Evolutionary conservation across 2,888 invertebrate species (phyloP), one percentile per base, ranked within the genome.

Genomic region (Lasioglossum oenotherae): DNA sequence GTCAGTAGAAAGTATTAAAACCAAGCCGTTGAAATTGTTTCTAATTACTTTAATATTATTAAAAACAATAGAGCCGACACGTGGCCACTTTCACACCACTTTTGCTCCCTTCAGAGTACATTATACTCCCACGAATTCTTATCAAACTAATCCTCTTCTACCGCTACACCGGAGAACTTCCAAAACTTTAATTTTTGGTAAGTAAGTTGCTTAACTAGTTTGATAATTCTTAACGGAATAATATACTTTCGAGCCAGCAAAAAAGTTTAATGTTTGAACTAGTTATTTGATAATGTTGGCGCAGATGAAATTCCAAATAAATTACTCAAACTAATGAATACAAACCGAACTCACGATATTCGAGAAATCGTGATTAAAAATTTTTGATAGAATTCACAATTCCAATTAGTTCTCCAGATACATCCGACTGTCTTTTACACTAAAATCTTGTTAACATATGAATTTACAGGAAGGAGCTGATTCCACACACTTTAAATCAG

Each of bases 181-280:
- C 27, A 14, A 60, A 60, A 60, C 60, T 60, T 60, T 60, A 60
- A 60, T 60, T 60, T 60, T 60, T 60, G 14, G 27, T 60, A 60
- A 60, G 60, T 60, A 27, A 60, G 27, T 60, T 60, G 16, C 16
- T 60, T 27, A 60, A 60, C 60, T 60, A 16, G 38, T 60, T 81
- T 81, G 72, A 78, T 81, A 78, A 72, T 81, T 60, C 16, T 8
- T 60, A 60, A 60, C 27, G 27, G 60, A 60, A 60, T 60, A 60
- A 60, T 60, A 60, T 60, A 60, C 60, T 27, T 14, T 27, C 60
- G 60, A 14, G 27, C 5, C 27, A 60, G 27, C 27, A 6, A 60
- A 60, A 60, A 60, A 60, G 27, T 60, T 60, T 60, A 60, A 60
- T 5, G 27, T 31, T 31, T 16, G 60, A 60, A 27, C 27, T 27